A percentile compares a stretch with the other conserved stretches of the same genome.
These are phyloP conservation scores for Hemitrygon akajei DNA, from an alignment of 2,797 vertebrate species.

Conservation along the genomic window DNA sequence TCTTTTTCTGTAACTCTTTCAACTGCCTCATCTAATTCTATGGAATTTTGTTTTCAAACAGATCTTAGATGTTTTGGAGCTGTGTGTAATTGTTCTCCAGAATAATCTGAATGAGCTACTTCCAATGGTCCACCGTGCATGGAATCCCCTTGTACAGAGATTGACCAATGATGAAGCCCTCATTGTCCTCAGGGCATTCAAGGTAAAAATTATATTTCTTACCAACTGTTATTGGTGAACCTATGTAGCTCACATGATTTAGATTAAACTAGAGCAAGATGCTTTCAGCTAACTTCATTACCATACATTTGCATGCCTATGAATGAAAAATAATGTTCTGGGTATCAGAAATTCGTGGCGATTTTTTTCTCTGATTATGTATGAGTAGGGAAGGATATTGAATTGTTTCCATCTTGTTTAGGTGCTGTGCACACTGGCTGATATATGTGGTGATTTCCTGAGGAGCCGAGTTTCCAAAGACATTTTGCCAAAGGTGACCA, in stretches of 20 bases:
- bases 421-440: conserved; percentile 76
- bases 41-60: conserved; percentile 44
- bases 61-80: conserved; percentile 78
- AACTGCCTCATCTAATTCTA: not conserved
- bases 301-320: not conserved
- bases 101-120: conserved; percentile 71
- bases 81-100: conserved; percentile 69
- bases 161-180: conserved; percentile 76
- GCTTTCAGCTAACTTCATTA: not conserved
- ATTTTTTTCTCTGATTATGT: not conserved
- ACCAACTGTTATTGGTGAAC: not conserved
- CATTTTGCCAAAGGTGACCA: conserved; percentile 72
- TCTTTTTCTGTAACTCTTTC: not conserved
- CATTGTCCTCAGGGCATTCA: conserved; percentile 78
- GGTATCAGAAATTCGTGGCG: not conserved
- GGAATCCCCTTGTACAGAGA: conserved; percentile 77
- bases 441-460: conserved; percentile 77
- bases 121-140: conserved; percentile 80
- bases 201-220: conserved; percentile 53
- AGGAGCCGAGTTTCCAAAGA: conserved; percentile 80
- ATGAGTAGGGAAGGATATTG: not conserved
- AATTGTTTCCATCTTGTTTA: conserved; percentile 47
- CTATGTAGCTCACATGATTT: not conserved
- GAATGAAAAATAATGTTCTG: not conserved
- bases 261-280: not conserved